Evolutionary conservation across 2,888 invertebrate genomes (phyloP).

Genomic region (Caenorhabditis uteleia): DNA sequence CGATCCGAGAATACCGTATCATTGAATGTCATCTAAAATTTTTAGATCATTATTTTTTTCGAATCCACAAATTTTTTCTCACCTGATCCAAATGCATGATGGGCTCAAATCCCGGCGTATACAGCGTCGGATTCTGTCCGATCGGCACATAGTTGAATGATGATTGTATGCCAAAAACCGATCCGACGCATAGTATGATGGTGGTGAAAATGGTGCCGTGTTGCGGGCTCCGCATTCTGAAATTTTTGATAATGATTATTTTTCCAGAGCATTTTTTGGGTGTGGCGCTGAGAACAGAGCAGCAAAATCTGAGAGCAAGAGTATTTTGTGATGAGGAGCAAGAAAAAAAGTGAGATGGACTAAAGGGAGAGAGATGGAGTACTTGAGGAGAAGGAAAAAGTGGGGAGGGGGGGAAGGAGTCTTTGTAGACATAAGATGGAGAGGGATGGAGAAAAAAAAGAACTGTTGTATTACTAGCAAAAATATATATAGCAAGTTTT

Average conservation of each 20-base stretch:
- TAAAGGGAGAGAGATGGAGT: constrained; percentile 15
- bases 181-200: neutral
- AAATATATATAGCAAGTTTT: no score
- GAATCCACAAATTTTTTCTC: no score
- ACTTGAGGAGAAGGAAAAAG: constrained; percentile 18
- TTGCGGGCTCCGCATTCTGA: constrained; percentile 41
- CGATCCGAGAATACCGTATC: constrained; percentile 74
- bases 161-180: constrained; percentile 21
- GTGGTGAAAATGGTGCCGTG: constrained; percentile 15
- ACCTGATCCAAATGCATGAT: constrained; percentile 64
- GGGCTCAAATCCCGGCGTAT: constrained; percentile 66
- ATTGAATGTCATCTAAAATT: constrained; percentile 58
- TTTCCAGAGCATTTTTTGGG: neutral
- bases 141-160: constrained; percentile 46
- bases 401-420: constrained; percentile 5
- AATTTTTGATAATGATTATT: neutral
- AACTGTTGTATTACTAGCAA: no score
- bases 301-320: neutral
- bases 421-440: constrained; percentile 8
- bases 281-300: neutral
- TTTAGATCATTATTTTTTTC: neutral
- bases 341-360: constrained; percentile 3
- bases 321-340: neutral
- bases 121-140: constrained; percentile 64
- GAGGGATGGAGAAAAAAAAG: constrained; percentile 7